Conservation (phyloP, 2,797 vertebrate species). For the Avahi laniger region DNA sequence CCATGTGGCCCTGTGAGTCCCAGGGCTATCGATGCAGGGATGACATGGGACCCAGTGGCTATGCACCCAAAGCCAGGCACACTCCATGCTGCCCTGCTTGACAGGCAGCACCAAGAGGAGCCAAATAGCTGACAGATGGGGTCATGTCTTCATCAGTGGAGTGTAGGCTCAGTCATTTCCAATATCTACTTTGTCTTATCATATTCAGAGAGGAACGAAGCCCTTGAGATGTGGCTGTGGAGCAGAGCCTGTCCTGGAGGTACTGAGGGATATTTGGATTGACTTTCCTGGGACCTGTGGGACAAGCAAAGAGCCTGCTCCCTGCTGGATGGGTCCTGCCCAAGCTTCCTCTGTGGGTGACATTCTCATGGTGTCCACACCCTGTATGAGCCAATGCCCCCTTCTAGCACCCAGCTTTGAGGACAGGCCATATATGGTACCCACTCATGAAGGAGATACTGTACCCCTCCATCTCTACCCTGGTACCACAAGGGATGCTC, state of each 20-base stretch:
- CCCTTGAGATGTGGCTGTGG: neutral
- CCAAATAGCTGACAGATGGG: no score
- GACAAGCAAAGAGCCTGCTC: neutral
- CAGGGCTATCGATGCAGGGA: accelerated
- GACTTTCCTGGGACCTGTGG: neutral
- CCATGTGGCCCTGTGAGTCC: neutral
- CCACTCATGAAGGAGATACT: neutral
- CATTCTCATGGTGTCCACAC: neutral
- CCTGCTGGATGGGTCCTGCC: neutral
- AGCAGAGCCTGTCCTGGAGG: accelerated
- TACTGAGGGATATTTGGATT: neutral
- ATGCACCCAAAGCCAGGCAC: neutral
- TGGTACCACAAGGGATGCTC: neutral
- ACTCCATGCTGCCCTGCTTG: neutral
- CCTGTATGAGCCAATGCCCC: neutral
- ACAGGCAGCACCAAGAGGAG: accelerated
- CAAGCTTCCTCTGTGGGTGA: neutral
- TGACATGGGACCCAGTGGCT: accelerated
- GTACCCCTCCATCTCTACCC: neutral
- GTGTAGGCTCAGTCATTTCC: neutral
- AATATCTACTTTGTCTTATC: neutral
- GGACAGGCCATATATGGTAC: neutral
- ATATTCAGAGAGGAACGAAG: neutral
- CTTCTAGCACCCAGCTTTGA: neutral
- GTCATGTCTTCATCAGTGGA: neutral